Base-by-base conservation (phyloP, 2,113 vertebrate genomes). In the Carassius auratus region DNA sequence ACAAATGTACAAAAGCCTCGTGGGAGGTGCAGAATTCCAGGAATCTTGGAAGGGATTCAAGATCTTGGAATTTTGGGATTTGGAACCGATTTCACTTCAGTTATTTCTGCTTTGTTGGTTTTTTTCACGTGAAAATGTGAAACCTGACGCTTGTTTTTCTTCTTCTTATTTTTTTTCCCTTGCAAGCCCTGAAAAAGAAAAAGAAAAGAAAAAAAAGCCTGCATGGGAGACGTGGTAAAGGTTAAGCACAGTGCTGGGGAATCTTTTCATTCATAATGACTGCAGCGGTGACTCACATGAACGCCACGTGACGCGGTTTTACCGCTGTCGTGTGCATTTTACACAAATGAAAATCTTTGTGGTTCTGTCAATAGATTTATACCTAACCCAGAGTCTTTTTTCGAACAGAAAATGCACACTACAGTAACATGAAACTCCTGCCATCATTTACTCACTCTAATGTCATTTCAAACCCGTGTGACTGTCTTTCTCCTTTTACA, bases 1-100 rank as follows among this genome's bases (percentile, higher is more conserved):
- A 68, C 50, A 81, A 81, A 81, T 66, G 38, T 19, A 81, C 79
- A 81, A 68, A 81, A 66, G 61, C 79, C 79, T 81, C 9, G 61
- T 68, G 79, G 79, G 79, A 68, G 79, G 79, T 68, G 38, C 61
- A 68, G 61, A 12, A 81, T 81, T 68, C 42, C 61, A 50, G 9
- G 42, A 68, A 81, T 81, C 62, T 81, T 68, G 59, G 59, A n/a
- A 15, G 23, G 4, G 38, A 15, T 50, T 66, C 38, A 48, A 26
- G 13, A 5, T 48, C n/a, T 81, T 48, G 62, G 59, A 80, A 61
- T 66, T 81, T 48, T 0, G 14, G 42, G 9, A 66, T 50, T 66
- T 66, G 42, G 13, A 33, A 19, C 42, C 66, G 61, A 50, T 50
- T 48, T 68, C 2, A 4, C 38, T 14, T 59, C 9, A 1, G 6